These are phyloP conservation scores for Dolichoris vasculosae DNA, from an alignment of 1,140 invertebrate genomes.

Conservation along the genomic window DNA sequence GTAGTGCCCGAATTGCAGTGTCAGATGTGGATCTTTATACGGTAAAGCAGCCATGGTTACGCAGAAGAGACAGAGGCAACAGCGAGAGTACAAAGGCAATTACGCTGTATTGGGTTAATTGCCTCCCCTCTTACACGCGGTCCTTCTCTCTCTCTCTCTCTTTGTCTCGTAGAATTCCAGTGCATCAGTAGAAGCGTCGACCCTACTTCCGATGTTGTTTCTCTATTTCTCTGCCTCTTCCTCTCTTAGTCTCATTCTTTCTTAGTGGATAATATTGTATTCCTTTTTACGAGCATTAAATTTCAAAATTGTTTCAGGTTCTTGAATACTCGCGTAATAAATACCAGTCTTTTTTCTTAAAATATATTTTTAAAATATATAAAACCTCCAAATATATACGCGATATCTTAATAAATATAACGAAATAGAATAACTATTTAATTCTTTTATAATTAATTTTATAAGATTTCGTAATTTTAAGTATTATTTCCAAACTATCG, in stretches of 20 bases:
- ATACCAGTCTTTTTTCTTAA: conserved; percentile 38
- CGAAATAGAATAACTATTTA: too few species aligned
- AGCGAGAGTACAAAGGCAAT: conserved; percentile 59
- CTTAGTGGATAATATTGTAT: conserved; percentile 56
- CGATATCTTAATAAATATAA: too few species aligned
- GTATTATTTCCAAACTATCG: too few species aligned
- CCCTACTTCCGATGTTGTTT: background rate
- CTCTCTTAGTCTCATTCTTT: background rate
- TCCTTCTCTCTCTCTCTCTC: background rate
- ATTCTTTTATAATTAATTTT: too few species aligned
- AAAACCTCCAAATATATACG: too few species aligned
- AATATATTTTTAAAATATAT: conserved; percentile 44
- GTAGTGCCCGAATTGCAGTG: conserved; percentile 49
- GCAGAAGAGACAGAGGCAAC: conserved; percentile 37
- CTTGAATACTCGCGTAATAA: background rate
- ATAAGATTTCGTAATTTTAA: too few species aligned
- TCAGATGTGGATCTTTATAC: conserved; percentile 55
- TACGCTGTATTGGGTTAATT: conserved; percentile 63
- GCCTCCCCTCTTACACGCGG: conserved; percentile 46
- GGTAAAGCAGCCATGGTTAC: conserved; percentile 55
- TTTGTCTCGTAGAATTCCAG: conserved; percentile 21
- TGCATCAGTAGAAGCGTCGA: background rate
- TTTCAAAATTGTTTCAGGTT: conserved; percentile 54
- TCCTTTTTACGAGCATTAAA: conserved; percentile 58
- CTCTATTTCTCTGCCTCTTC: background rate